phyloP scores from a whole-genome alignment of 2,797 vertebrate species.

The Crossoptilon crossoptilon region DNA sequence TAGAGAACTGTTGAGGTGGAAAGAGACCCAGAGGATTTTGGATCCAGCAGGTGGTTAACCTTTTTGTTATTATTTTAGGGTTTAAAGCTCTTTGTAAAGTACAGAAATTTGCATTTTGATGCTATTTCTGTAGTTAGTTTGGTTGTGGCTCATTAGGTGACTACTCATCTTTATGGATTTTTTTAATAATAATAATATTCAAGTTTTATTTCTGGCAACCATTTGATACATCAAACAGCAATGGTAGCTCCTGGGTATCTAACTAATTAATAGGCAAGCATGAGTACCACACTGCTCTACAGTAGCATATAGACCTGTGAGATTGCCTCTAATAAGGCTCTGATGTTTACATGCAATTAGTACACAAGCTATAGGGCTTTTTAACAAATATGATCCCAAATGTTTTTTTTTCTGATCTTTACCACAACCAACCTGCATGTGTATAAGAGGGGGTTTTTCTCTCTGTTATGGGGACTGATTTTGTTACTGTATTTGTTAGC shows the following conservation, averaged over 20 bases:
- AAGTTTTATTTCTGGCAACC: neutral
- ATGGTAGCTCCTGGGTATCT: neutral
- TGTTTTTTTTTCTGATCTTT: neutral
- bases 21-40: neutral
- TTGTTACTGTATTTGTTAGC: neutral
- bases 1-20: neutral
- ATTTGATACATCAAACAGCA: neutral
- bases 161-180: neutral
- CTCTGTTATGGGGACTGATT: neutral
- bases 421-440: neutral
- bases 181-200: neutral
- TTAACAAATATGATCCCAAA: neutral
- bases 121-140: neutral
- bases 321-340: neutral
- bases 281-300: neutral
- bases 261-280: neutral
- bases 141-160: neutral
- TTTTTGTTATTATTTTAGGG: neutral
- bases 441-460: neutral
- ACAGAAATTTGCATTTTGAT: neutral
- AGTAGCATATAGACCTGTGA: neutral
- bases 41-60: neutral
- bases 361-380: neutral
- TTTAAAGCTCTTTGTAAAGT: neutral
- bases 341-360: neutral